Conservation (phyloP, 1,140 invertebrate genomes). For the Doryteuthis pealeii region DNA sequence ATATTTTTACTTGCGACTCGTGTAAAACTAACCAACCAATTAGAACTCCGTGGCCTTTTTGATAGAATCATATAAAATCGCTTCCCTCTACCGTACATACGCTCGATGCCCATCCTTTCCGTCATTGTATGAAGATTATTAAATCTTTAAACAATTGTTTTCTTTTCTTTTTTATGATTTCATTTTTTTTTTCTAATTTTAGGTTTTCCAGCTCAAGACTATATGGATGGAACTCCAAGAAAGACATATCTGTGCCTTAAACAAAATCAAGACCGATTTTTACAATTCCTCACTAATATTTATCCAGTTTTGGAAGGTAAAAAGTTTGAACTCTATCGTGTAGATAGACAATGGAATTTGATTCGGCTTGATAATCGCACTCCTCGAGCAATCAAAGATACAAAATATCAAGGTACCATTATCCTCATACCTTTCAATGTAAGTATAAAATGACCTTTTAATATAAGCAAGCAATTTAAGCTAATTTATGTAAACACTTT, state of each 20-base stretch:
- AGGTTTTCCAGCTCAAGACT: conserved; percentile 27
- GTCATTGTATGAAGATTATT: too few species aligned
- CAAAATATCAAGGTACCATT: conserved; percentile 27
- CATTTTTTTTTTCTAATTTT: neutral
- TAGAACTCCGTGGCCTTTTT: too few species aligned
- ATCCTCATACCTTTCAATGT: conserved; percentile 23
- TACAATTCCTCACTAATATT: conserved; percentile 11
- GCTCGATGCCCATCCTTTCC: too few species aligned
- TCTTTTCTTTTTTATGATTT: neutral
- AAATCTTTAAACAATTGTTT: too few species aligned
- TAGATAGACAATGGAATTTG: conserved; percentile 27
- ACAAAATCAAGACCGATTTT: conserved; percentile 13
- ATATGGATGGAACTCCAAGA: conserved; percentile 18
- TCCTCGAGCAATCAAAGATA: conserved; percentile 30
- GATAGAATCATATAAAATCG: too few species aligned
- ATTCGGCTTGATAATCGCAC: conserved; percentile 17
- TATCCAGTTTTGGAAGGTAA: conserved; percentile 20
- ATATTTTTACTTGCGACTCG: too few species aligned
- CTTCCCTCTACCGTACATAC: too few species aligned
- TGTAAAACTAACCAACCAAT: too few species aligned
- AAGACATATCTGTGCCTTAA: conserved; percentile 22
- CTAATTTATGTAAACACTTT: too few species aligned
- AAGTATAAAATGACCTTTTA: conserved; percentile 8
- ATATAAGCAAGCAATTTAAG: too few species aligned
- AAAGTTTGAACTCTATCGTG: conserved; percentile 25